Evolutionary conservation across 92 coral and sea anemone species (phyloP), one percentile per base, ranked within the genome.

Genomic region (Palythoa heliodiscus): DNA sequence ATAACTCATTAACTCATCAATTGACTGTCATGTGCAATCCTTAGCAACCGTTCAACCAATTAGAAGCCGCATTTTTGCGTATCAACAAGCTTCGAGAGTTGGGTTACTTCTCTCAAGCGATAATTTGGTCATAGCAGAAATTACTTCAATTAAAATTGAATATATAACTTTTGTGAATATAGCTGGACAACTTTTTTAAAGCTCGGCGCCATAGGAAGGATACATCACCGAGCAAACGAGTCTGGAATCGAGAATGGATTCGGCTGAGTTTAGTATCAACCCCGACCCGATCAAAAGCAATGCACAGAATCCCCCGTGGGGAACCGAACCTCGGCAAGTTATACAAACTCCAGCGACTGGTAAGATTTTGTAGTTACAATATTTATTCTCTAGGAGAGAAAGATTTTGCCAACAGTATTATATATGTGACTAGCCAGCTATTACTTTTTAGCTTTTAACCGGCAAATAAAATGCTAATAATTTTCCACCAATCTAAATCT

Each of bases 301-400:
- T 77, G 95, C 91, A 40, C 93, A 94, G 71, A 94, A 94, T 63
- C 98, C 96, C 2, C 98, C 98, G 0, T 95, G 98, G 98, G 98
- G 98, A 72, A 95, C 98, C 2, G 97, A 93, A 48, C 94, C 97
- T 20, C 75, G 84, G 13, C 64, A 80, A 64, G 29, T 43, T 69
- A 48, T 69, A 12, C 89, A 85, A 39, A 93, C 97, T 15, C 98
- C 98, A n/a, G 71, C 57, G 11, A 89, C 97, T 88, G 89, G 89
- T 86, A 57, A 22, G 89, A 48, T 16, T 13, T 15, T 40, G 12
- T n/a, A 9, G 40, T 70, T 13, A 48, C 12, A 24, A 9, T 55
- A 2, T 22, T 53, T 23, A 3, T 43, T n/a, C n/a, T 38, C 38
- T 73, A 17, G 25, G 20, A 17, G 35, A 4, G 0, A 4, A 73